phyloP scores from a whole-genome alignment of 2,113 vertebrate genomes.

The Scatophagus argus region DNA sequence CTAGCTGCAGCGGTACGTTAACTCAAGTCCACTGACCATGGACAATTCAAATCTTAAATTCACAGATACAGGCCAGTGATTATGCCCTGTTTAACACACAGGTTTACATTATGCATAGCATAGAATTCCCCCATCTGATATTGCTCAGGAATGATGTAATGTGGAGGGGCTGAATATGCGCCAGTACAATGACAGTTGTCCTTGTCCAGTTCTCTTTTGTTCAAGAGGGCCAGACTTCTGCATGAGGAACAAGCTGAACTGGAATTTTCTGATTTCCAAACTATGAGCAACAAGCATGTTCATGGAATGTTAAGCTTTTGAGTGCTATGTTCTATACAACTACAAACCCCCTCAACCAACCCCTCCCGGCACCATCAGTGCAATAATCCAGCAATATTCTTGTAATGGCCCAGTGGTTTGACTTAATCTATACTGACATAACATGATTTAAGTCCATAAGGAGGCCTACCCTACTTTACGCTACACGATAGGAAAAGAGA shows the following conservation, averaged over 20 bases:
- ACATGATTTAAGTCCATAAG: conserved; percentile 57
- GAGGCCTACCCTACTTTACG: not conserved
- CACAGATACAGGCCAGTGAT: conserved; percentile 71
- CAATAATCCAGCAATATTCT: conserved; percentile 64
- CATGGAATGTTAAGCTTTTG: conserved; percentile 63
- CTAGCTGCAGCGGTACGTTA: not conserved
- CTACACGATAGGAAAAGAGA: conserved; percentile 3
- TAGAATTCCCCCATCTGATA: conserved; percentile 16
- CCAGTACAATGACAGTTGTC: conserved; percentile 15
- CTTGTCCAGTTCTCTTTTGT: not conserved
- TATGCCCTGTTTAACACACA: conserved; percentile 25
- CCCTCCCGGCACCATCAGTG: conserved; percentile 33
- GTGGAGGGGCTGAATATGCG: not conserved
- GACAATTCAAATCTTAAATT: conserved; percentile 44
- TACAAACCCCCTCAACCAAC: not conserved
- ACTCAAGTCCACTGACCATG: conserved; percentile 15
- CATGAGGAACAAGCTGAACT: not conserved
- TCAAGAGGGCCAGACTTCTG: not conserved
- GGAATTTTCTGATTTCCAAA: conserved; percentile 23
- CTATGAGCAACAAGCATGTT: conserved; percentile 37
- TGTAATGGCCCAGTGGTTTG: conserved; percentile 51
- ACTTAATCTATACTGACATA: conserved; percentile 57
- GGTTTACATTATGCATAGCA: conserved; percentile 60
- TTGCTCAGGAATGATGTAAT: conserved; percentile 21
- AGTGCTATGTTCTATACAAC: conserved; percentile 43